phyloP scores from a whole-genome alignment of 2,888 invertebrate genomes.

The Sicus ferrugineus region DNA sequence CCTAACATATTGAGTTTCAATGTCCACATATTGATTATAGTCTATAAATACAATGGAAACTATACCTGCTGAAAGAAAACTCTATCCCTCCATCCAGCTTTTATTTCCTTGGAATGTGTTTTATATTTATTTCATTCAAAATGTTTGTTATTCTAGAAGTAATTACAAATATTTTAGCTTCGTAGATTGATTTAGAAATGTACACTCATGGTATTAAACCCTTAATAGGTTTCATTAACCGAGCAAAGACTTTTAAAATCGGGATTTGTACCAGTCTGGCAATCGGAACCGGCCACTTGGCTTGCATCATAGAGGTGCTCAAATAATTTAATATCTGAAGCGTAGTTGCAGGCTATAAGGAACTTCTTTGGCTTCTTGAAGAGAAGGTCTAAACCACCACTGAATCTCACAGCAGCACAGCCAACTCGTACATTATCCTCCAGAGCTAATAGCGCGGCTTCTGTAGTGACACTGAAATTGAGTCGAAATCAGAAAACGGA shows the following conservation, averaged over 20 bases:
- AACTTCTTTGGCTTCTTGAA: not conserved
- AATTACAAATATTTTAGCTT: no score
- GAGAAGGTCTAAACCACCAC: no score
- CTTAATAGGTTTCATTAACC: not conserved
- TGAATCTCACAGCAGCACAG: constrained; percentile 43
- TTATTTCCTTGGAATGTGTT: no score
- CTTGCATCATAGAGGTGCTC: not conserved
- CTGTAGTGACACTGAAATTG: constrained; percentile 46
- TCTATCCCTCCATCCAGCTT: no score
- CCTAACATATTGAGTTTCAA: no score
- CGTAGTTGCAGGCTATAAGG: constrained; percentile 10
- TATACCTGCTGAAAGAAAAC: no score
- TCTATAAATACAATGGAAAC: no score
- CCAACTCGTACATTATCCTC: constrained; percentile 53
- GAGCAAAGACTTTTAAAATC: constrained; percentile 6
- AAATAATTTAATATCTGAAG: not conserved
- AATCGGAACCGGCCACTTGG: not conserved
- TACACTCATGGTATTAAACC: no score
- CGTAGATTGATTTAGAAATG: no score
- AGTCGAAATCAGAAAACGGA: not conserved
- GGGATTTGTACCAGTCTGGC: not conserved
- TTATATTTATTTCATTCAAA: no score
- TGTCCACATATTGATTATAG: no score
- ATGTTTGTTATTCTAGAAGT: no score
- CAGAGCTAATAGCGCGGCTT: constrained; percentile 50